These are phyloP conservation scores for Hirudo medicinalis DNA, from an alignment of 1,140 invertebrate genomes.

Conservation along the genomic window DNA sequence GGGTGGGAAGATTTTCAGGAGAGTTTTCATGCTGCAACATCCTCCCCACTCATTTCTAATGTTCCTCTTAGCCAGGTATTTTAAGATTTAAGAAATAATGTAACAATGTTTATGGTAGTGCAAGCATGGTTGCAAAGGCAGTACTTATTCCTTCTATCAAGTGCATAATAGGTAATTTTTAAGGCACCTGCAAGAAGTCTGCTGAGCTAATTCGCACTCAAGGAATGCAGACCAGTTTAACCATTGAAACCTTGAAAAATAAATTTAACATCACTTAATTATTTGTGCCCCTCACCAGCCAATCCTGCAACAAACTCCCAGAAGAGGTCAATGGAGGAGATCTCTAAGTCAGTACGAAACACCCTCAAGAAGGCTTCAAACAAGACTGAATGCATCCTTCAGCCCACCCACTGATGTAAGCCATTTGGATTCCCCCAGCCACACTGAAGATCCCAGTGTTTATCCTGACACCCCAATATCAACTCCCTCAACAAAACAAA, in stretches of 20 bases:
- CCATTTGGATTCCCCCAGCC: background rate
- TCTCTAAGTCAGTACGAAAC: no score
- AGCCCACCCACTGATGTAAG: background rate
- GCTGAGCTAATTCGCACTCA: background rate
- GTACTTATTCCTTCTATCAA: background rate
- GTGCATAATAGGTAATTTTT: background rate
- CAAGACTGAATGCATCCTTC: background rate
- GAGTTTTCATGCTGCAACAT: background rate
- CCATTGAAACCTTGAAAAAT: background rate
- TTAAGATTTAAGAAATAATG: background rate
- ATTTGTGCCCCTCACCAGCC: background rate
- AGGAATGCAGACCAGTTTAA: background rate
- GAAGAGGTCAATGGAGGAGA: no score
- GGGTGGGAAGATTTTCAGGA: background rate
- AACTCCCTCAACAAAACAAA: background rate
- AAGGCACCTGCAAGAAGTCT: background rate
- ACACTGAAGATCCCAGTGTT: background rate
- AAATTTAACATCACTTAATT: background rate
- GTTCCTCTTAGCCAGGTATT: background rate
- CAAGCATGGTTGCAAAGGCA: background rate
- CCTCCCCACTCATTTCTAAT: background rate
- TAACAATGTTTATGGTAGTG: background rate
- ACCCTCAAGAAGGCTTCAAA: no score
- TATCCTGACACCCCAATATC: background rate
- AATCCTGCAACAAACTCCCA: background rate